Base-by-base conservation (phyloP, 1,140 invertebrate species). In the Lutraria rhynchaena region DNA sequence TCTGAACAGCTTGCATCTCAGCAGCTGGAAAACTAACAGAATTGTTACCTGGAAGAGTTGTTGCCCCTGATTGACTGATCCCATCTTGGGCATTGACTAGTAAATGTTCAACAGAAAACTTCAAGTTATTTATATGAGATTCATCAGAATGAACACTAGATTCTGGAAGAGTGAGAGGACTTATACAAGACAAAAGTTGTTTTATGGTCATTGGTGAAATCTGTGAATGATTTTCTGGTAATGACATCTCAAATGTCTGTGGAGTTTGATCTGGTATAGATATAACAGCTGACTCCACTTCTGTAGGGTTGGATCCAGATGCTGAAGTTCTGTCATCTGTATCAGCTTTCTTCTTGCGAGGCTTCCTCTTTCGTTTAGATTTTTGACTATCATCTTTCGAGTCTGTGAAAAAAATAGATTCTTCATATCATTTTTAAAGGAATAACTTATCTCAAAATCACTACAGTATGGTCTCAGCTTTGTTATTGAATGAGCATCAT, bases 151-250 rank as follows among this genome's bases (percentile, higher is more conserved):
- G 44, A n/a, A 4, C 15, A 55, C 57, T 22, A 22, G 37, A 49
- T 9, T 71, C 69, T 9, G 69, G 46, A 0, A 71, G 27, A n/a
- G 69, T 55, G 0, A 71, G 22, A 35, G 69, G 69, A 41, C 69
- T 71, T n/a, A 71, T 53, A 41, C 69, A 71, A 33, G 69, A 71
- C 9, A 71, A 29, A 33, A 71, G 53, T 22, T 71, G 69, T 22
- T 71, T 71, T 11, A 71, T 33, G 7, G 31, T 57, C 35, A 55
- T 17, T 15, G 69, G 69, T 2, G 69, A 71, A 4, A 71, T 71
- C 53, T 71, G 69, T n/a, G 69, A 71, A 11, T 24, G 49, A 19
- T 71, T 44, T 51, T 71, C 69, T 22, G 51, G 11, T 33, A 35
- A 27, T 3, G 31, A n/a, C 31, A 73, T 27, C 44, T 58, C 51